Evolutionary conservation across 2,888 invertebrate species (phyloP), one percentile per base, ranked within the genome.

Genomic region (Alentia gelatinosa): DNA sequence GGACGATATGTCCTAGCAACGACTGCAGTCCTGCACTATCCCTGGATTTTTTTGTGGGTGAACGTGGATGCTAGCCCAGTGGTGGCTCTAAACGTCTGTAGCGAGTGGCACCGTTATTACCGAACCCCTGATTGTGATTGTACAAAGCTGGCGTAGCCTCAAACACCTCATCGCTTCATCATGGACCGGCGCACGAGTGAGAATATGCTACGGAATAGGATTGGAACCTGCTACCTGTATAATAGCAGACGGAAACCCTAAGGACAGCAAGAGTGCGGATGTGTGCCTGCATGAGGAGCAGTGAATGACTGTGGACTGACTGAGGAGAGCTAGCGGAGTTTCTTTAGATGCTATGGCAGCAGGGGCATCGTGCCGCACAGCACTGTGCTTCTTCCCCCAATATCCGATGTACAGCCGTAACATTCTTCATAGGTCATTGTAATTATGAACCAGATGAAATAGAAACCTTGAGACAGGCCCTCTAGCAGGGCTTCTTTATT

Each of bases 1-100:
- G 9, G 74, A 68, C 15, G 91, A 91, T 89, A 91, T 91, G 91
- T 91, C 91, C 35, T 91, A 91, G 89, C 89, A 42, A 39, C 47
- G 47, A 75, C 79, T 47, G 12, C 33, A 37, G 23, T 33, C 12
- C 30, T 26, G 3, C 47, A n/a, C 30, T 15, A 19, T 26, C 23
- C 33, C 5, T 3, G 9, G 4, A 35, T 7, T 40, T 86, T 30
- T 19, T 26, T 26, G 23, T 37, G 39, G 39, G 26, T 40, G 83
- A 83, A 26, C 5, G 83, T 40, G 40, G 40, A 19, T 83, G n/a
- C 9, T 40, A 83, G 83, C 83, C 75, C 75, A 19, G 19, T 35
- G 75, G 37, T 37, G 75, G 75, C 75, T 75, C 75, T 75, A 75
- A 75, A 75, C 33, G 75, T 75, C 33, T 35, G 3, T 75, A 1